phyloP scores from a whole-genome alignment of 1,140 invertebrate genomes.

The Platyscapa corneri region DNA sequence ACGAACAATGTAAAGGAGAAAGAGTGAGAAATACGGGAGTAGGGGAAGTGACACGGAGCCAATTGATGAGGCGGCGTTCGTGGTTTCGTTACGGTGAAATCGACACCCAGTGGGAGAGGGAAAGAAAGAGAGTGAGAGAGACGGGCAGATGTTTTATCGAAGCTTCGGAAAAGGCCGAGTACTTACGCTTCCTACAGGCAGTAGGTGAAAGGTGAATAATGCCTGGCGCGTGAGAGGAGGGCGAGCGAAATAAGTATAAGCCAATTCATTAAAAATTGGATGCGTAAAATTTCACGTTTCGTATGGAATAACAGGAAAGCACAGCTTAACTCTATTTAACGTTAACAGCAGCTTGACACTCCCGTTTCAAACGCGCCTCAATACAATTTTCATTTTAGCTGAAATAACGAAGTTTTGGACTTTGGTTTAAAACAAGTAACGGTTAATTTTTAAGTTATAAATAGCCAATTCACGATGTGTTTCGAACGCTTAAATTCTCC shows the following conservation, averaged over 20 bases:
- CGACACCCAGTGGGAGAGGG: neutral
- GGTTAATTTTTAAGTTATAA: no score
- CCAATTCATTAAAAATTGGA: neutral
- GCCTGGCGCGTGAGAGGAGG: neutral
- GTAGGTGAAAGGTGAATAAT: neutral
- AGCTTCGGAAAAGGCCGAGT: neutral
- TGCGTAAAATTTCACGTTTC: neutral
- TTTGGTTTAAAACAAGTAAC: no score
- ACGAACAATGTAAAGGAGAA: neutral
- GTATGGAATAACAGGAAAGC: no score
- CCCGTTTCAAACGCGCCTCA: no score
- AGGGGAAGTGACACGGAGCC: neutral
- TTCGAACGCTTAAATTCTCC: no score
- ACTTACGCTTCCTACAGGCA: conserved; percentile 1
- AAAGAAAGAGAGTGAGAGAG: conserved; percentile 1
- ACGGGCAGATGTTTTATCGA: conserved; percentile 34
- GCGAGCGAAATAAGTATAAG: neutral
- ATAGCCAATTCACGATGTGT: no score
- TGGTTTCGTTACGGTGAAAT: conserved; percentile 26
- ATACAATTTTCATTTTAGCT: no score
- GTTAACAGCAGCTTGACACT: no score
- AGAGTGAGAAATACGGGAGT: neutral
- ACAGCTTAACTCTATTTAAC: no score
- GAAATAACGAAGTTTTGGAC: no score
- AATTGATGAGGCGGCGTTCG: conserved; percentile 15